Evolutionary conservation across 2,888 invertebrate genomes (phyloP).

Genomic region (Hyposoter didymator): DNA sequence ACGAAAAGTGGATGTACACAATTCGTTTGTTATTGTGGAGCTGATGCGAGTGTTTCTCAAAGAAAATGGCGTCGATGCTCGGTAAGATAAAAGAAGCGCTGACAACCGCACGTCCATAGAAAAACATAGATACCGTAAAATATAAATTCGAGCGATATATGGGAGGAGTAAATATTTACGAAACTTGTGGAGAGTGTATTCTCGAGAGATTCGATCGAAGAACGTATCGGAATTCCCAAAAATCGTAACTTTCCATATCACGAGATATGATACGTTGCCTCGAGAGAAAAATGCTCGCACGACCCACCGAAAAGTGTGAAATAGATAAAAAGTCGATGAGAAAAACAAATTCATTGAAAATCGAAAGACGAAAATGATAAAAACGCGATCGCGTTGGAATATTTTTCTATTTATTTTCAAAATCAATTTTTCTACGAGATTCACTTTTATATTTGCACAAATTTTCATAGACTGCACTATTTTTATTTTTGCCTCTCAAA

Average conservation of each 20-base stretch:
- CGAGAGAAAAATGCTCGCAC: neutral
- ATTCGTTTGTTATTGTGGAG: neutral
- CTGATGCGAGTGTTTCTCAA: neutral
- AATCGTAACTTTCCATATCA: conserved; percentile 11
- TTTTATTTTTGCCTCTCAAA: no score
- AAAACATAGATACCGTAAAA: conserved; percentile 1
- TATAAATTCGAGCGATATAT: neutral
- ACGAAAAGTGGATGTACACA: neutral
- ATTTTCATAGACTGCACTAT: no score
- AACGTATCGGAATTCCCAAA: conserved; percentile 3
- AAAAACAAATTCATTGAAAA: neutral
- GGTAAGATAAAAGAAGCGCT: neutral
- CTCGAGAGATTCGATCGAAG: neutral
- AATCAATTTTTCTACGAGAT: no score
- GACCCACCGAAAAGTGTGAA: neutral
- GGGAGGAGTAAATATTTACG: conserved; percentile 34
- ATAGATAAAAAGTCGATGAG: neutral
- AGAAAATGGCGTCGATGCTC: conserved; percentile 6
- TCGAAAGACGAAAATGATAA: neutral
- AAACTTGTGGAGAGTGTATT: neutral
- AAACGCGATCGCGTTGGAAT: neutral
- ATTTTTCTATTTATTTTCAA: neutral
- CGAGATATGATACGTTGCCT: conserved; percentile 1
- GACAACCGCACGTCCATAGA: neutral
- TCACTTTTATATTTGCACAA: no score